Evolutionary conservation across 2,888 invertebrate species (phyloP).

Genomic region (Chalcis sispes): DNA sequence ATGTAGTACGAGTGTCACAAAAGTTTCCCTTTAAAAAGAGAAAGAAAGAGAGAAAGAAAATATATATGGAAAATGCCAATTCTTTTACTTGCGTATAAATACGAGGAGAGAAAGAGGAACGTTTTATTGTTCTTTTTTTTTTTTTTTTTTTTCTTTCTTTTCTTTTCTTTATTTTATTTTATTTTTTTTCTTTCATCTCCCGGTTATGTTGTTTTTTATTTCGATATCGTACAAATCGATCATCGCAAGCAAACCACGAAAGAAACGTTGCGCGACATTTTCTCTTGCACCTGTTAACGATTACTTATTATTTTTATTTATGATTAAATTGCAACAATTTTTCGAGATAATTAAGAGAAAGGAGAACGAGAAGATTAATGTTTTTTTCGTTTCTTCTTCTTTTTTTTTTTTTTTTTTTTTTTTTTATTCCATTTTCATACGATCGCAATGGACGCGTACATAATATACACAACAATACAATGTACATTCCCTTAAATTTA

Average conservation of each 20-base stretch:
- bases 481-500: slow-evolving; percentile 34
- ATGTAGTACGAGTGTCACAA: too few species aligned
- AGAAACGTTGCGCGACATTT: neutral
- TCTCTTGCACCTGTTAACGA: neutral
- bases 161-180: too few species aligned
- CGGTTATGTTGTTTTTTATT: neutral
- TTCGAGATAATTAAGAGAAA: neutral
- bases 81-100: neutral
- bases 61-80: neutral
- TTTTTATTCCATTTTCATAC: too few species aligned
- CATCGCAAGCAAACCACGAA: neutral
- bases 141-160: too few species aligned
- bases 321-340: neutral
- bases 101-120: too few species aligned
- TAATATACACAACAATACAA: too few species aligned
- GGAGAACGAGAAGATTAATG: neutral
- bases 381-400: too few species aligned
- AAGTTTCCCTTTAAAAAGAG: too few species aligned
- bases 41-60: slow-evolving; percentile 1
- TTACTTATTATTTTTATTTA: too few species aligned
- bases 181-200: neutral
- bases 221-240: neutral
- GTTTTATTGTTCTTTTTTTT: too few species aligned
- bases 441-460: neutral
- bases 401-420: too few species aligned